Base-by-base conservation (phyloP, 2,797 vertebrate species). In the Vireo griseus region DNA sequence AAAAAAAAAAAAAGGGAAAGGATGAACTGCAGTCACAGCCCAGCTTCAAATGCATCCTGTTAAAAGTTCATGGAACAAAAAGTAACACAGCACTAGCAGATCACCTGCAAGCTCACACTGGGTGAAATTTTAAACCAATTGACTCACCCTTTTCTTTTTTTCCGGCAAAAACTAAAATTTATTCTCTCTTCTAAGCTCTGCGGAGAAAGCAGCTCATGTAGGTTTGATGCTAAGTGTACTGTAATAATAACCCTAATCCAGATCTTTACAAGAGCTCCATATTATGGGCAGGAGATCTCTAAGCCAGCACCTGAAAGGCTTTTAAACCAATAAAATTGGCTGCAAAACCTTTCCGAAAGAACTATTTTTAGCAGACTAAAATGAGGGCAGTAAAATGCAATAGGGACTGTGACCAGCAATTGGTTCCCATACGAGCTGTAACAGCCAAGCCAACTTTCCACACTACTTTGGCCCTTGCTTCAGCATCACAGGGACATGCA, bases 371-470 rank as follows among this genome's bases (percentile, higher is more conserved):
- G 40, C 28, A 62, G 52, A 40, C 35, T 44, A 62, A 84, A 78
- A 22, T 4, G 12, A 67, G 50, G 22, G 16, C 63, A 73, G 22
- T 28, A 42, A 3, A 13, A 40, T 5, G 61, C 48, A 54, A 52
- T 13, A 55, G 2, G 52, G 51, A 55, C 28, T 1, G 2, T 2
- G 16, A 47, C 37, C 0, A 5, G 25, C 39, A 75, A 21, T 33
- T 28, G 25, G 6, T n/a, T 24, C 8, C 33, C 8, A 1, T 1
- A 14, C 0, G 0, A 80, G 25, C 26, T 3, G 1, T 2, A 52
- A 5, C 2, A 3, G 22, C 42, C 61, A 51, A 59, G 47, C 13
- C 39, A 17, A 33, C 55, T 25, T 57, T 33, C 55, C 33, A 57
- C 55, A 57, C 4, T 0, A 1, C 37, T 48, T 19, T 18, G 28